phyloP scores from a whole-genome alignment of 2,888 invertebrate genomes.

The Lycophotia porphyrea region DNA sequence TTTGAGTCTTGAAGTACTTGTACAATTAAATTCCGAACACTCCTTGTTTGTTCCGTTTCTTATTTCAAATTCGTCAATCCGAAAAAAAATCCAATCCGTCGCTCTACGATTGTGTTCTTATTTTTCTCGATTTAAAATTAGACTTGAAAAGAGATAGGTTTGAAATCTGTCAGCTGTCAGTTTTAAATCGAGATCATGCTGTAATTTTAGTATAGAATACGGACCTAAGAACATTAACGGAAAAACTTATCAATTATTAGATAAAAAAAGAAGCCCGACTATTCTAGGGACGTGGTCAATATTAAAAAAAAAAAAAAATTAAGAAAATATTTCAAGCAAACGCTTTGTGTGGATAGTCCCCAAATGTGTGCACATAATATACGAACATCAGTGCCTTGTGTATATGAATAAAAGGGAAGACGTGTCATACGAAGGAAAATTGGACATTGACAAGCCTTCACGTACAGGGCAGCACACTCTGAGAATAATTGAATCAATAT shows the following conservation, averaged over 20 bases:
- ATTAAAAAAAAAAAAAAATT: too few relatives aligned
- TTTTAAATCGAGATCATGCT: background rate
- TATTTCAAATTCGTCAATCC: background rate
- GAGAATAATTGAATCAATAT: constrained; percentile 34
- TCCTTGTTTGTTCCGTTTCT: constrained; percentile 13
- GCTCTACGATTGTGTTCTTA: background rate
- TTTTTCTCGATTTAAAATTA: constrained; percentile 6
- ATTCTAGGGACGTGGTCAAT: background rate
- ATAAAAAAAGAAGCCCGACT: background rate
- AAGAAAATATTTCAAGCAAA: constrained; percentile 1
- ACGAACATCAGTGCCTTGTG: background rate
- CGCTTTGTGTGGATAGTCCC: background rate
- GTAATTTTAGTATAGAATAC: background rate
- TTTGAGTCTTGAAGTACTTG: constrained; percentile 8
- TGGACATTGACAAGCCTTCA: constrained; percentile 32
- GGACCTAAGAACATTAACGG: background rate
- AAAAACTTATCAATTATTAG: background rate
- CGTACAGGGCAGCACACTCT: background rate
- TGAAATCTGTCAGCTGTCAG: background rate
- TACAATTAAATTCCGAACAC: constrained; percentile 22
- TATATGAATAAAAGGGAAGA: constrained; percentile 6
- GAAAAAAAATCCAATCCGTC: too few relatives aligned
- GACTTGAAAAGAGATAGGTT: background rate
- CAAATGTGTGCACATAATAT: background rate
- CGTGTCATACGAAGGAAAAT: constrained; percentile 15